Conservation (phyloP, 2,113 vertebrate genomes). For the Bettongia penicillata region DNA sequence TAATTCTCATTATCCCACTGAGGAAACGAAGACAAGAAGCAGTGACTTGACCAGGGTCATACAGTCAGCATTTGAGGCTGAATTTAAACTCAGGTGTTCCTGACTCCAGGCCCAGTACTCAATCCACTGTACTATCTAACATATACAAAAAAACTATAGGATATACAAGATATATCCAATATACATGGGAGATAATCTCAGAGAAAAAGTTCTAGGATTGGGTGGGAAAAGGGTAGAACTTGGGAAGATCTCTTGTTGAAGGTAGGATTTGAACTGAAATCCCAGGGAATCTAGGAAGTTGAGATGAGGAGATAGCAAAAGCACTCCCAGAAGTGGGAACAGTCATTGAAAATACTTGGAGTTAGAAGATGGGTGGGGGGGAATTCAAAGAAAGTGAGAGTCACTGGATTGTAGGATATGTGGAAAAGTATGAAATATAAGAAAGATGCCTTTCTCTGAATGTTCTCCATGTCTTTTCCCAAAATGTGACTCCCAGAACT, state of each 20-base stretch:
- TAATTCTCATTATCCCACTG: neutral
- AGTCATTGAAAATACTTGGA: neutral
- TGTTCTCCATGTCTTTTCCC: neutral
- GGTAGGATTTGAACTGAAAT: neutral
- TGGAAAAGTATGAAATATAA: neutral
- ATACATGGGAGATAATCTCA: too few relatives aligned
- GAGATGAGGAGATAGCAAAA: neutral
- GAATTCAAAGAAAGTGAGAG: neutral
- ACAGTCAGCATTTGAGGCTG: neutral
- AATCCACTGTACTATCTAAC: neutral
- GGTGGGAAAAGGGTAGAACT: neutral
- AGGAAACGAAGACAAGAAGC: neutral
- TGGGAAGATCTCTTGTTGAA: neutral
- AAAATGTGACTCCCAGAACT: neutral
- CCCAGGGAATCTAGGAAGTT: neutral
- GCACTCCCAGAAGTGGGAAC: neutral
- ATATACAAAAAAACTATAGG: neutral
- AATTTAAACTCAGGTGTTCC: neutral
- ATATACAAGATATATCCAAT: neutral
- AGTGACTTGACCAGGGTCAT: neutral
- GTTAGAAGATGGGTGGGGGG: neutral
- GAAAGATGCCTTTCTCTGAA: neutral
- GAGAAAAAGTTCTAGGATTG: neutral
- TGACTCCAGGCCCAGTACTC: neutral
- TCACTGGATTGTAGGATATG: neutral